Percentiles rank a stretch among this genome's conserved stretches.
These are phyloP conservation scores for Oryzias javanicus DNA, from an alignment of 2,113 vertebrate species.

Conservation along the genomic window DNA sequence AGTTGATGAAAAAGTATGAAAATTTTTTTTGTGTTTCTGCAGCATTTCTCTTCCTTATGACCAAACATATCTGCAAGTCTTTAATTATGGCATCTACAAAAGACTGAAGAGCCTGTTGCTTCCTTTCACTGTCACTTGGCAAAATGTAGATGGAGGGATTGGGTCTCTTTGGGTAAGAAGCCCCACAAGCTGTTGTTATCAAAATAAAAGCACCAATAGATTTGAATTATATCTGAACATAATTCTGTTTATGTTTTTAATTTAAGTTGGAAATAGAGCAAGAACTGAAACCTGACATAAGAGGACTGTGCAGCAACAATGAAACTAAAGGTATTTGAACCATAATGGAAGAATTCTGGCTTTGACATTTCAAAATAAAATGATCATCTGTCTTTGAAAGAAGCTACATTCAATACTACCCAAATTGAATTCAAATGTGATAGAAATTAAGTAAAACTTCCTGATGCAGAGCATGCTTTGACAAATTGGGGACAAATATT, in stretches of 20 bases:
- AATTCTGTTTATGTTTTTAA: neutral
- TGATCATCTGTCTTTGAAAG: too few relatives aligned
- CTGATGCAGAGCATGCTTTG: too few relatives aligned
- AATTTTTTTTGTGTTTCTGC: constrained; percentile 9
- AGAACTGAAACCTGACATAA: constrained; percentile 45
- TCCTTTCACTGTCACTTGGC: constrained; percentile 71
- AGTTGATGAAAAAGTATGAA: neutral
- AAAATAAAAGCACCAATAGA: neutral
- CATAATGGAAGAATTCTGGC: neutral
- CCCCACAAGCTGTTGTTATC: neutral
- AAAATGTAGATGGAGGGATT: constrained; percentile 49
- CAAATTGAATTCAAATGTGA: too few relatives aligned
- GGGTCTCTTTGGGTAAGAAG: constrained; percentile 66
- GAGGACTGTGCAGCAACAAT: constrained; percentile 67
- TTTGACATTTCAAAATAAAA: too few relatives aligned
- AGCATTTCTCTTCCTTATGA: constrained; percentile 74
- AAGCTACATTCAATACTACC: too few relatives aligned
- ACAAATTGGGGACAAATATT: too few relatives aligned
- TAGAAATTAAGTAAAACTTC: too few relatives aligned
- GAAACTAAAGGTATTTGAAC: constrained; percentile 21
- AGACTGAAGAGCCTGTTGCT: constrained; percentile 66
- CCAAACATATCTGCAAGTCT: constrained; percentile 74
- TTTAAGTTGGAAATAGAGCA: constrained; percentile 68
- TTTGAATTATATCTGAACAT: too few relatives aligned
- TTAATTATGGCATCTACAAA: constrained; percentile 68